Conservation (phyloP, 2,888 invertebrate genomes). For the Cloeon dipterum region DNA sequence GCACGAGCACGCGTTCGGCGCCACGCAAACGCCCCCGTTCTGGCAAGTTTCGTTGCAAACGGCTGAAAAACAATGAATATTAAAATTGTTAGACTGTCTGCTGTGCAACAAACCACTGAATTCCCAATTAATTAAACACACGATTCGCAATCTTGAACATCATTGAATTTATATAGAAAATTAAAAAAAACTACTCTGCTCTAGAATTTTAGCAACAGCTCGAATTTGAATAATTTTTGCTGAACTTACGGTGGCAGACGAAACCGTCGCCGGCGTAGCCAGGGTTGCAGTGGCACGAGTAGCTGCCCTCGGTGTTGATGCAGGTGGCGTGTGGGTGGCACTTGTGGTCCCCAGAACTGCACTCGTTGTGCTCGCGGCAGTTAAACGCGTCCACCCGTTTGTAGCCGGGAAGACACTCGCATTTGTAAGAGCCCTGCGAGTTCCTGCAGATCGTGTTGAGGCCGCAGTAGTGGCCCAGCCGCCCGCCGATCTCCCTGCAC, state of each 20-base stretch:
- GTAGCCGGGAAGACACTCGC: slow-evolving; percentile 63
- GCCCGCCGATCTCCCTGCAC: slow-evolving; percentile 52
- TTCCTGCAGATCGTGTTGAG: slow-evolving; percentile 66
- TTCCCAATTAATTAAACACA: too few relatives aligned
- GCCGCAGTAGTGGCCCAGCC: slow-evolving; percentile 66
- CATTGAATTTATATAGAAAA: too few relatives aligned
- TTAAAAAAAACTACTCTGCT: background rate
- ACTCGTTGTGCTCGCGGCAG: slow-evolving; percentile 62
- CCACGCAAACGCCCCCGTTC: slow-evolving; percentile 60
- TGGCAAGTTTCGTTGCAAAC: slow-evolving; percentile 56
- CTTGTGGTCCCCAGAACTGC: slow-evolving; percentile 40
- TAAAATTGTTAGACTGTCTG: too few relatives aligned
- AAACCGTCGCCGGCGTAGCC: slow-evolving; percentile 62
- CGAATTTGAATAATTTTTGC: background rate
- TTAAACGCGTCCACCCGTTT: slow-evolving; percentile 45
- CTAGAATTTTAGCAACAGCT: background rate
- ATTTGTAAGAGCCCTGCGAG: slow-evolving; percentile 57
- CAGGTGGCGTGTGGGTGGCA: slow-evolving; percentile 58
- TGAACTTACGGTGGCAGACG: slow-evolving; percentile 48
- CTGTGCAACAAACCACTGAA: too few relatives aligned
- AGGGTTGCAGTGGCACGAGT: slow-evolving; percentile 43
- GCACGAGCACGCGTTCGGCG: slow-evolving; percentile 57
- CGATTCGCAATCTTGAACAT: too few relatives aligned
- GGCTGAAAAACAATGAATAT: slow-evolving; percentile 39
- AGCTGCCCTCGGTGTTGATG: slow-evolving; percentile 60